Base-by-base conservation (phyloP, 2,888 invertebrate genomes). In the Eilema depressum region DNA sequence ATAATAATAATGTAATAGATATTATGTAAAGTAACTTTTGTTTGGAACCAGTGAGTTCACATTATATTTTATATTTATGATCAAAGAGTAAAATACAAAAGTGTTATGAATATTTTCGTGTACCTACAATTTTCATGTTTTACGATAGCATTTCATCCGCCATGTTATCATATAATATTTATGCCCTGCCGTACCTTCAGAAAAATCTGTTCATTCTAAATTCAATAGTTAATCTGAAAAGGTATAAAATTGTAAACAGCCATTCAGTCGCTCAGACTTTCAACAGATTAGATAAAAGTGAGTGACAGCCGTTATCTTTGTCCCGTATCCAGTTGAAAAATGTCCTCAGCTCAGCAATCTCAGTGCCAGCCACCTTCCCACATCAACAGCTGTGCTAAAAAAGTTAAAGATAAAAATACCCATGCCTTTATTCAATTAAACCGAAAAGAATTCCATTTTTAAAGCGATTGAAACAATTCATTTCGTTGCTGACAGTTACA, bases 251-350 rank as follows among this genome's bases (percentile, higher is more conserved):
- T 26, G 4, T 26, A 28, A 28, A 25, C 3, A 59, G 26, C 20
- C 47, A 57, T 57, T 53, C 23, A 23, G 33, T 33, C 41, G 12
- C 57, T 41, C 59, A 61, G 41, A 61, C 20, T 66, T 63, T 30
- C 63, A 1, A 33, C 2, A 66, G 70, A 70, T 70, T 70, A 70
- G 70, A 70, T 70, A 70, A 70, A 59, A 57, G 3, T 67, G 41
- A 67, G 59, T 66, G 66, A 63, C 70, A 67, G 63, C 3, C 63
- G 57, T 70, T 70, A 70, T 70, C 70, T 28, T 17, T 47, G 53
- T 25, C n/a, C 8, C 66, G 37, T 26, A n/a, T 70, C 28, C n/a
- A 41, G 26, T 26, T 41, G 33, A 41, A 63, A 33, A 33, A 33
- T 56, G 68, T 67, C 25, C 25, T 11, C 56, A 26, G 62, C 33